These are phyloP conservation scores for Caenorhabditis auriculariae DNA, from an alignment of 2,888 invertebrate genomes.

Conservation along the genomic window DNA sequence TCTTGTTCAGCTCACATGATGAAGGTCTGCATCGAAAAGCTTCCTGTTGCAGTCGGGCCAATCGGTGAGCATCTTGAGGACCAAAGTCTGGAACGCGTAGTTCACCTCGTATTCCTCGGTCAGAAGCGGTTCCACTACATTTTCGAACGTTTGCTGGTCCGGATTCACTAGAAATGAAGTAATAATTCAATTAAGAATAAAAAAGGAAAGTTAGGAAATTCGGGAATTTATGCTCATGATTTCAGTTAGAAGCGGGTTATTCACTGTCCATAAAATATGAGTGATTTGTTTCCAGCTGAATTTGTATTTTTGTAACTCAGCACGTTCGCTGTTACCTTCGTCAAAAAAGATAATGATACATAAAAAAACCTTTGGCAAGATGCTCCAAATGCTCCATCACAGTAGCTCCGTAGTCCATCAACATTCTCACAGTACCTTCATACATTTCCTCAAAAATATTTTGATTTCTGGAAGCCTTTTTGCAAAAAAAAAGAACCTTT, in stretches of 20 bases:
- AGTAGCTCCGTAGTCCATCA: constrained; percentile 62
- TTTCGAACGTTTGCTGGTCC: constrained; percentile 52
- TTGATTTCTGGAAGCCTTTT: background rate
- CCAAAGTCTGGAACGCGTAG: constrained; percentile 57
- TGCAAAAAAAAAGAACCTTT: constrained; percentile 10
- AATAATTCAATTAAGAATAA: constrained; percentile 2
- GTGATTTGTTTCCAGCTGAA: background rate
- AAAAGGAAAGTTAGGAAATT: background rate
- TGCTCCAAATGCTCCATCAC: constrained; percentile 56
- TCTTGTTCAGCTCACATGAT: constrained; percentile 40
- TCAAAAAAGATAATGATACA: constrained; percentile 5
- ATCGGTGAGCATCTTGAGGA: constrained; percentile 62
- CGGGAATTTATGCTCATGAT: background rate
- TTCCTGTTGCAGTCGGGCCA: constrained; percentile 57
- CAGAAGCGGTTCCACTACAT: constrained; percentile 53
- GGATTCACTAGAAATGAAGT: no score
- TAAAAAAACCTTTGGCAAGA: constrained; percentile 40
- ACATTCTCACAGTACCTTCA: constrained; percentile 57
- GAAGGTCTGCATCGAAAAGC: constrained; percentile 54
- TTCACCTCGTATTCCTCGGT: constrained; percentile 59
- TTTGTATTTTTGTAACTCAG: background rate
- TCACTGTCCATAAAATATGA: no score
- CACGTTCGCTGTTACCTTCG: background rate
- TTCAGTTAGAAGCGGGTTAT: background rate
- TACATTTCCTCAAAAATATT: constrained; percentile 49